Percentiles rank a stretch among this genome's conserved stretches.
Evolutionary conservation across 2,888 invertebrate genomes (phyloP).

Genomic region (Machimus rusticus): DNA sequence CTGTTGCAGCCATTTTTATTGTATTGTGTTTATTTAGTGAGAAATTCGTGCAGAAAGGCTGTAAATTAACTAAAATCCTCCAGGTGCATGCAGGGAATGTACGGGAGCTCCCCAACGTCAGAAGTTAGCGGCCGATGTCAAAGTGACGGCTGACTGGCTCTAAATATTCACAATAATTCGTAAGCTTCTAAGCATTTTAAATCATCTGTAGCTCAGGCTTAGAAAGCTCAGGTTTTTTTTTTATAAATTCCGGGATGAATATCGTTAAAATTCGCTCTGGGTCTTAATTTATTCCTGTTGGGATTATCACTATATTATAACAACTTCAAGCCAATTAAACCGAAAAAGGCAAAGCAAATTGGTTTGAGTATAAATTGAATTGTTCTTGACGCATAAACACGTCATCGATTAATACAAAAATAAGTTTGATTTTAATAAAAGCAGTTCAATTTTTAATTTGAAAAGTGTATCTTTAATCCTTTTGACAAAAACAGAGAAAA

Average conservation of each 20-base stretch:
- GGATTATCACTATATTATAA: too few species aligned
- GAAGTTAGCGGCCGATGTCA: neutral
- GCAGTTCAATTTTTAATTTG: too few species aligned
- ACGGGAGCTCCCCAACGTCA: neutral
- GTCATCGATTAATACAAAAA: neutral
- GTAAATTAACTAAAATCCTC: neutral
- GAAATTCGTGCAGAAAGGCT: neutral
- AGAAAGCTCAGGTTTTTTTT: too few species aligned
- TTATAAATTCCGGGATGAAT: too few species aligned
- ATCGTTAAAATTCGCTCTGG: too few species aligned
- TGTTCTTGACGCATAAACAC: neutral
- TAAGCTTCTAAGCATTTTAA: neutral
- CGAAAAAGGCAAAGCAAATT: neutral
- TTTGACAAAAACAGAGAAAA: too few species aligned
- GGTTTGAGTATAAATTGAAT: neutral
- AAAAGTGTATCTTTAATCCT: too few species aligned
- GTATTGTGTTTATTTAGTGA: neutral
- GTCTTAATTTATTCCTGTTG: too few species aligned
- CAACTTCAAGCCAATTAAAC: too few species aligned
- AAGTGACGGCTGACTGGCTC: neutral
- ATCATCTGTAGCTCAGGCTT: too few species aligned
- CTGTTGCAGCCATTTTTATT: conserved; percentile 61
- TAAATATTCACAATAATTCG: neutral
- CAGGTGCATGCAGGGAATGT: neutral
- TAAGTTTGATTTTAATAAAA: too few species aligned